These are phyloP conservation scores for Loripinus fragilis DNA, from an alignment of 2,888 invertebrate genomes.

Conservation along the genomic window DNA sequence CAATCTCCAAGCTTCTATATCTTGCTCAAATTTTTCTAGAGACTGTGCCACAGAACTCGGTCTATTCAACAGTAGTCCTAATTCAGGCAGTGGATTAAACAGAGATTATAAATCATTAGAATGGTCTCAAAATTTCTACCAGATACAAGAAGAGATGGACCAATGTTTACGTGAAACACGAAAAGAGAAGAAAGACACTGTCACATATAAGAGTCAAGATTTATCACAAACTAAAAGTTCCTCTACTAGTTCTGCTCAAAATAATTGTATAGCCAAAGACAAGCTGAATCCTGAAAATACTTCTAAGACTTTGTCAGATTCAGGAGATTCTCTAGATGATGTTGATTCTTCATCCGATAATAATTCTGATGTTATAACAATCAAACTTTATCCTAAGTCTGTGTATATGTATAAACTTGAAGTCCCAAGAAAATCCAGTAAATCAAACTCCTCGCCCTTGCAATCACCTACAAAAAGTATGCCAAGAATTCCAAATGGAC, in stretches of 20 bases:
- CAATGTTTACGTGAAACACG: constrained; percentile 59
- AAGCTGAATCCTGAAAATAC: neutral
- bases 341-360: constrained; percentile 59
- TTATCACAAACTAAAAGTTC: neutral
- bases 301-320: constrained; percentile 19
- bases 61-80: constrained; percentile 15
- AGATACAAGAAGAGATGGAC: constrained; percentile 79
- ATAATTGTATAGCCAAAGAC: constrained; percentile 7
- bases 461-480: neutral
- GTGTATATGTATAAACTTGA: constrained; percentile 67
- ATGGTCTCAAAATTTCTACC: constrained; percentile 75
- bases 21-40: constrained; percentile 42
- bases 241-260: constrained; percentile 6
- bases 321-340: constrained; percentile 61
- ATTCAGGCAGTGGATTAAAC: constrained; percentile 39
- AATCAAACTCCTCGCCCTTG: neutral
- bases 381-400: constrained; percentile 62
- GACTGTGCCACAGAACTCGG: constrained; percentile 8
- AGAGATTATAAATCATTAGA: constrained; percentile 69
- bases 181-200: constrained; percentile 37
- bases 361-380: constrained; percentile 66
- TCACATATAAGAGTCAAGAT: neutral
- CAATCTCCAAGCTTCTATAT: constrained; percentile 59
- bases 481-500: neutral
- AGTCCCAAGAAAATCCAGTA: constrained; percentile 31